These are phyloP conservation scores for Chionodraco myersi DNA, from an alignment of 2,113 vertebrate genomes.

Conservation along the genomic window DNA sequence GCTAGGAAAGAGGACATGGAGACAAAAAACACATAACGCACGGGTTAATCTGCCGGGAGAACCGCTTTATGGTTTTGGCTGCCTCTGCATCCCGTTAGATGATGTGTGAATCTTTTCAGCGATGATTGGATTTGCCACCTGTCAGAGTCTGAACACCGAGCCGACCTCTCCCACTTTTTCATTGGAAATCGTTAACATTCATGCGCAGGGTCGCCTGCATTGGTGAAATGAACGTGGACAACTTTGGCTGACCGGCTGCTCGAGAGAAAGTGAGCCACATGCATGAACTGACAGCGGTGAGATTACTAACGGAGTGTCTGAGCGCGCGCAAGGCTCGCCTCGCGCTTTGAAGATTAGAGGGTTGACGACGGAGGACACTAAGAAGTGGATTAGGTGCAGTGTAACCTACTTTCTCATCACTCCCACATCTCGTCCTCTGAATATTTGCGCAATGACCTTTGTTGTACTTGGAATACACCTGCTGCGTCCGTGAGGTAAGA, in stretches of 20 bases:
- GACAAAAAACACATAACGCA: background rate
- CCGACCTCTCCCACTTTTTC: slow-evolving; percentile 18
- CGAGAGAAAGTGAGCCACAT: slow-evolving; percentile 58
- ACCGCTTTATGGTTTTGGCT: slow-evolving; percentile 41
- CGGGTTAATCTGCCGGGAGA: slow-evolving; percentile 62
- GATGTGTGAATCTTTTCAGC: slow-evolving; percentile 52
- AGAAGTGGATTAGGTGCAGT: slow-evolving; percentile 74
- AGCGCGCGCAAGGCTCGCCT: slow-evolving; percentile 43
- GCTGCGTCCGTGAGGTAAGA: slow-evolving; percentile 67
- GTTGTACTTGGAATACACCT: slow-evolving; percentile 70
- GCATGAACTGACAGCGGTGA: slow-evolving; percentile 34
- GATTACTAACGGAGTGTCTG: slow-evolving; percentile 55
- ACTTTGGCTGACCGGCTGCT: slow-evolving; percentile 56
- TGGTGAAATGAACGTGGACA: slow-evolving; percentile 42
- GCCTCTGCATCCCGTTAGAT: slow-evolving; percentile 50
- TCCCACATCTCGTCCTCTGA: slow-evolving; percentile 62
- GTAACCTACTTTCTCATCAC: slow-evolving; percentile 66
- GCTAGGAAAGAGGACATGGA: slow-evolving; percentile 55
- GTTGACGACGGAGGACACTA: slow-evolving; percentile 74
- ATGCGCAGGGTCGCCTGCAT: slow-evolving; percentile 12
- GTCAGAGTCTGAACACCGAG: slow-evolving; percentile 40
- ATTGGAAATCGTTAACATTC: background rate
- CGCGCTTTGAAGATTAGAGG: slow-evolving; percentile 75
- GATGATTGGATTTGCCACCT: slow-evolving; percentile 58
- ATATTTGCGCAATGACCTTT: slow-evolving; percentile 75